Percentiles rank a stretch among this genome's conserved stretches.
These are phyloP conservation scores for Chaetorhynchus papuensis DNA, from an alignment of 2,113 vertebrate species.

Conservation along the genomic window DNA sequence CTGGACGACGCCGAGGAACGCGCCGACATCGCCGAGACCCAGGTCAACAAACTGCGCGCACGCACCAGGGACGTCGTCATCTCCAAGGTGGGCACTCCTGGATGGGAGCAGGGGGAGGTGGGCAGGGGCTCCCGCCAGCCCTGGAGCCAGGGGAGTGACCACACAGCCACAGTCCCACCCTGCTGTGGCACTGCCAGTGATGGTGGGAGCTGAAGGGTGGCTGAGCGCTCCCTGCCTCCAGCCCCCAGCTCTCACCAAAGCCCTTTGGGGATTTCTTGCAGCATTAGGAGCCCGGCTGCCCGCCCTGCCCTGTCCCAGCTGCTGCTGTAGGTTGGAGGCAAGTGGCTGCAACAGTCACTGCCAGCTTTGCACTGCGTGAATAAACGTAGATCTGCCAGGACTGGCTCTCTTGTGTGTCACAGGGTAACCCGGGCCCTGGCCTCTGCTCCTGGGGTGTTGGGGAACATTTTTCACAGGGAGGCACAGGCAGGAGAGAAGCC, in stretches of 20 bases:
- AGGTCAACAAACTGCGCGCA: slow-evolving; percentile 86
- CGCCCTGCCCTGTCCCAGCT: not conserved
- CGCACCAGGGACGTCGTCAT: slow-evolving; percentile 70
- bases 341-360: slow-evolving; percentile 48
- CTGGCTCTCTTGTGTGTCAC: not conserved
- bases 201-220: not conserved
- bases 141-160: not conserved
- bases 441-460: no score
- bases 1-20: slow-evolving; percentile 88
- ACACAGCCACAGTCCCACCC: rapidly evolving
- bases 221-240: rapidly evolving
- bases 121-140: not conserved
- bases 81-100: slow-evolving; percentile 69
- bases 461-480: not conserved
- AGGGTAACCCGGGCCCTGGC: not conserved
- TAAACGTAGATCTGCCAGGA: not conserved
- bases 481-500: no score
- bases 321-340: not conserved
- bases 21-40: slow-evolving; percentile 84
- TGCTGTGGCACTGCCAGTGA: rapidly evolving
- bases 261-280: not conserved
- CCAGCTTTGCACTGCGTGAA: not conserved
- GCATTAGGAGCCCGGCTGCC: not conserved
- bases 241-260: not conserved
- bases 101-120: rapidly evolving